phyloP scores from a whole-genome alignment of 1,140 invertebrate genomes.

The Prorops nasuta region DNA sequence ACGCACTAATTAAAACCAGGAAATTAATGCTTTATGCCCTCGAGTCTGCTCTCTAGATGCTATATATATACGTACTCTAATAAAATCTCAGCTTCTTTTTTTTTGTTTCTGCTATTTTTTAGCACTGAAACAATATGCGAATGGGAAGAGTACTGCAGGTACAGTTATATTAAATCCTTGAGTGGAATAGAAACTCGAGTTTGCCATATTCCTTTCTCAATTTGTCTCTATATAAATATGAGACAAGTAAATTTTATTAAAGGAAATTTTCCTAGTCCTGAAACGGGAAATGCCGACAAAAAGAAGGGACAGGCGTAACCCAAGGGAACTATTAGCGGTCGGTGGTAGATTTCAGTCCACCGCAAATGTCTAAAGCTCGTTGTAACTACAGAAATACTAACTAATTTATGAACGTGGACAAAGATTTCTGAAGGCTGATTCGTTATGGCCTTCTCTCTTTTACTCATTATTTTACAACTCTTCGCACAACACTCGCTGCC shows the following conservation, averaged over 20 bases:
- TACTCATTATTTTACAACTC: slow-evolving; percentile 22
- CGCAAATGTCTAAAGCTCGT: slow-evolving; percentile 23
- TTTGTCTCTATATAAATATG: too few species aligned
- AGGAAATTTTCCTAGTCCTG: too few species aligned
- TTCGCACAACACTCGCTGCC: background rate
- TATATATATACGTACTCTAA: too few species aligned
- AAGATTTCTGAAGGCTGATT: slow-evolving; percentile 18
- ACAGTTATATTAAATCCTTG: too few species aligned
- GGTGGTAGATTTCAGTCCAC: slow-evolving; percentile 20
- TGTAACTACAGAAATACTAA: slow-evolving; percentile 25
- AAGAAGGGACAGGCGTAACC: slow-evolving; percentile 12
- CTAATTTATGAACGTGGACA: slow-evolving; percentile 29
- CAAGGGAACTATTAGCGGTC: slow-evolving; percentile 32
- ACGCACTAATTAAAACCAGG: slow-evolving; percentile 56
- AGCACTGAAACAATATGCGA: too few species aligned
- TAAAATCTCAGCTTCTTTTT: slow-evolving; percentile 3
- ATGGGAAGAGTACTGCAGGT: too few species aligned
- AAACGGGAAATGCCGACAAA: background rate
- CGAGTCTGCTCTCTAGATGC: slow-evolving; percentile 26
- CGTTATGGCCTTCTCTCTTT: slow-evolving; percentile 12
- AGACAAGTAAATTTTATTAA: too few species aligned
- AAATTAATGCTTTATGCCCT: slow-evolving; percentile 53
- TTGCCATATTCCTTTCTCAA: too few species aligned
- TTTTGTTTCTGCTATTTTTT: background rate
- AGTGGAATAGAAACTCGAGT: too few species aligned